Conservation (phyloP, 1,140 invertebrate species). For the Lepidotrigona ventralis region DNA sequence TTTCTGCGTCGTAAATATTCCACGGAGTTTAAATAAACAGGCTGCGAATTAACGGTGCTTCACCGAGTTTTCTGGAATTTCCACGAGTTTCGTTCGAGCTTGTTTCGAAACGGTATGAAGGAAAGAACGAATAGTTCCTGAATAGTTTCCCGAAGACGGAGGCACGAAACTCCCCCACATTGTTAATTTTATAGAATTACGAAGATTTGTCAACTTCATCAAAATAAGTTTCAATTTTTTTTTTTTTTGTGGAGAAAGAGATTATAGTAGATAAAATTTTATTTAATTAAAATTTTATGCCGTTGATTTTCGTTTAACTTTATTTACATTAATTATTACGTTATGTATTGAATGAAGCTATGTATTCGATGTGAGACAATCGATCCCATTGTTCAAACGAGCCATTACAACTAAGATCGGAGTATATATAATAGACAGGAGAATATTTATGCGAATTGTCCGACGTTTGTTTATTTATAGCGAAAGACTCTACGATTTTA, state of each 20-base stretch:
- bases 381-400: constrained; percentile 16
- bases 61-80: background rate
- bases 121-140: background rate
- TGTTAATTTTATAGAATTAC: background rate
- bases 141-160: background rate
- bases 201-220: background rate
- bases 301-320: too few relatives aligned
- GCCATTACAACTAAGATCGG: background rate
- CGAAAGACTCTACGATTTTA: background rate
- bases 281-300: background rate
- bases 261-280: background rate
- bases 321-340: background rate
- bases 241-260: too few relatives aligned
- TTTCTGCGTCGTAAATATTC: background rate
- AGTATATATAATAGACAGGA: constrained; percentile 23
- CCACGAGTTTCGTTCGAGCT: background rate
- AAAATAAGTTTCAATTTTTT: too few relatives aligned
- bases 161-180: too few relatives aligned
- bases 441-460: constrained; percentile 9
- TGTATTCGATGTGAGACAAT: background rate
- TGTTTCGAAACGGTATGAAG: background rate
- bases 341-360: too few relatives aligned
- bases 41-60: background rate
- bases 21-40: background rate
- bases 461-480: background rate